Evolutionary conservation across 2,113 vertebrate genomes (phyloP), one percentile per base, ranked within the genome.

Genomic region (Empidonax alnorum): DNA sequence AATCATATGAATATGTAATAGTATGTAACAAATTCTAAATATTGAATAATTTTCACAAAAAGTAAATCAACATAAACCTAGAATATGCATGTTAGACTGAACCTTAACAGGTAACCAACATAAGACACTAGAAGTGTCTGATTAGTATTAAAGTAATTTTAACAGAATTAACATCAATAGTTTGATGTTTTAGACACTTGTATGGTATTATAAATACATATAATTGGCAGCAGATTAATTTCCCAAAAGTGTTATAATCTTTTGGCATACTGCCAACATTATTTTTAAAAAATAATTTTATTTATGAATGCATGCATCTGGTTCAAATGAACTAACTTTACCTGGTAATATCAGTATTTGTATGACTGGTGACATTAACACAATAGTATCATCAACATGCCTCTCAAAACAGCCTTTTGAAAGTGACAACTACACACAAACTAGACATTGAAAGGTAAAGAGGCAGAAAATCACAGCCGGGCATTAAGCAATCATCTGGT

Each of bases 341-440:
- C 56, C 76, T 72, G 69, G 33, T 79, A 88, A 92, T 77, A 93
- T 42, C 90, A 81, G 62, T 82, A 61, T 94, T 88, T 84, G 72
- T 52, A 55, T 47, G 77, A 85, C 7, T 84, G 85, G 71, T 88
- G 83, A 84, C 89, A 92, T 47, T 55, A 94, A 80, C 80, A 94
- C 68, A 95, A 91, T 42, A 63, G 66, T 35, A 3, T 80, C 87
- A 71, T 67, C 72, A 86, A 76, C 3, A 3, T 5, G 12, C 58
- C 82, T 90, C 68, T 92, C 79, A 88, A 93, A 95, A 91, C 87
- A 93, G 39, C 52, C 79, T 59, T 88, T 92, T 88, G n/a, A 44
- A 94, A 96, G 33, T 25, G 58, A 80, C 91, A 88, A 59, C 52
- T 71, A 28, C 61, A 82, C 21, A 65, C 37, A 89, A 85, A 86